Conservation (phyloP, 2,888 invertebrate species). For the Lordiphosa andalusiaca region DNA sequence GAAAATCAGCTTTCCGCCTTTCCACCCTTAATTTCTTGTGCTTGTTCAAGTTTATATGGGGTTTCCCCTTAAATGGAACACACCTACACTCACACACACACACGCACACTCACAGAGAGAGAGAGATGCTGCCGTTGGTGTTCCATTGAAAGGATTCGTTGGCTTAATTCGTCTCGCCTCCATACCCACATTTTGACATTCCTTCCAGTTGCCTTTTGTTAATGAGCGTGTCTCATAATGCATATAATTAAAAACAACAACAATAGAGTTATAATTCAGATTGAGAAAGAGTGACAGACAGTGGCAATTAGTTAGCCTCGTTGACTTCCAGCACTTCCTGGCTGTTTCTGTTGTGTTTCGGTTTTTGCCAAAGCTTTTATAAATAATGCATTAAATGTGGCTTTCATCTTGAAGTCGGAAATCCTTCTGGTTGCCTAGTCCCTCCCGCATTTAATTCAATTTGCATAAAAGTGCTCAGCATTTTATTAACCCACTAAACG, state of each 20-base stretch:
- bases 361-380: conserved; percentile 63
- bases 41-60: conserved; percentile 64
- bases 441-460: conserved; percentile 64
- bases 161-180: conserved; percentile 23
- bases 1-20: conserved; percentile 13
- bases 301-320: conserved; percentile 67
- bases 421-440: conserved; percentile 3
- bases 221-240: conserved; percentile 68
- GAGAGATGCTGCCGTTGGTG: too few relatives aligned
- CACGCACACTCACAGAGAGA: too few relatives aligned
- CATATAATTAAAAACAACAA: conserved; percentile 62
- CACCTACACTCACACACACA: conserved; percentile 4
- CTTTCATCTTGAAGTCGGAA: conserved; percentile 3
- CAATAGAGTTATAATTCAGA: conserved; percentile 40
- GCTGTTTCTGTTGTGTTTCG: conserved; percentile 37
- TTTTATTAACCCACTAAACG: conserved; percentile 72
- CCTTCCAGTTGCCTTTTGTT: conserved; percentile 71
- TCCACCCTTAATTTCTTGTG: conserved; percentile 33
- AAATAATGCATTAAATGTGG: conserved; percentile 68
- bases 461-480: conserved; percentile 68
- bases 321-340: conserved; percentile 63
- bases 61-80: conserved; percentile 31
- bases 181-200: conserved; percentile 39
- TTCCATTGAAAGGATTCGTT: conserved; percentile 19
- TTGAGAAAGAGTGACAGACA: conserved; percentile 10